phyloP scores from a whole-genome alignment of 2,888 invertebrate genomes.

The Pristionchus arcanus region DNA sequence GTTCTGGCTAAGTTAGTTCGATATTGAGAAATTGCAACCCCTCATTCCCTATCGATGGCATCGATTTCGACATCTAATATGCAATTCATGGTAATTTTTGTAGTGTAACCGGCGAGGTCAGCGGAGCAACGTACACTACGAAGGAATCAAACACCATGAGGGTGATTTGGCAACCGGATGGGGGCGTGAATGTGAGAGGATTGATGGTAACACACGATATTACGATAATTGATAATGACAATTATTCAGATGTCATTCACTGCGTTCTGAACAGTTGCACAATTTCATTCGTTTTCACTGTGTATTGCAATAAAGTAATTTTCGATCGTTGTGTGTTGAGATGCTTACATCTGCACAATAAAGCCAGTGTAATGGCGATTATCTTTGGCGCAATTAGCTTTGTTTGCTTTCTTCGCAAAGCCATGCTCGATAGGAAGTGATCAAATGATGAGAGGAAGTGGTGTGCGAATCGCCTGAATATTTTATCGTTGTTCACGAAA shows the following conservation, averaged over 20 bases:
- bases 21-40: no score
- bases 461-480: background rate
- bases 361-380: background rate
- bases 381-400: background rate
- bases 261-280: background rate
- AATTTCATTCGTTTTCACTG: background rate
- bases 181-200: conserved; percentile 10
- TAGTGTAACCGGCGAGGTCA: background rate
- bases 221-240: background rate
- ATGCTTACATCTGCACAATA: background rate
- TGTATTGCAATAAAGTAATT: background rate
- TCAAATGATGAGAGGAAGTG: background rate
- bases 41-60: background rate
- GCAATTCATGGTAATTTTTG: background rate
- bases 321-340: background rate
- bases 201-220: background rate
- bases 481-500: background rate
- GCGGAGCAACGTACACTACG: background rate
- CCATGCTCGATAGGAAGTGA: background rate
- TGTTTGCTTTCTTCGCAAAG: background rate
- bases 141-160: background rate
- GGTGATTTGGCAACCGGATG: background rate
- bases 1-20: background rate
- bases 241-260: background rate
- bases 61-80: no score